A percentile compares a stretch with the other conserved stretches of the same genome.
Evolutionary conservation across 2,888 invertebrate genomes (phyloP).

Genomic region (Ephialtes manifestator): DNA sequence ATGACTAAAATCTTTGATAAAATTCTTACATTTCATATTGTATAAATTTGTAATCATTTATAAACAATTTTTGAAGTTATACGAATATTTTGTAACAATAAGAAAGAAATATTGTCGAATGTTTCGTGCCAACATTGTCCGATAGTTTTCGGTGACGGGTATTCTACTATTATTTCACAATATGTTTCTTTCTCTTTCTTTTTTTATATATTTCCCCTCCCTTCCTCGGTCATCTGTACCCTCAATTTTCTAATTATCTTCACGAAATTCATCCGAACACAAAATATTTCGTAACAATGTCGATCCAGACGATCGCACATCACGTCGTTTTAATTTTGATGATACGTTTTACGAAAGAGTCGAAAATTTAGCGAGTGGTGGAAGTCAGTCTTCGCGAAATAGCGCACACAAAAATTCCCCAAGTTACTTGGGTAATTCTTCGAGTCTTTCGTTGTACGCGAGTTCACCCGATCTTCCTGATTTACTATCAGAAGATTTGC

Average conservation of each 20-base stretch:
- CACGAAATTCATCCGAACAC: not conserved
- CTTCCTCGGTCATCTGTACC: slow-evolving; percentile 40
- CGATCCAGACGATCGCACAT: slow-evolving; percentile 5
- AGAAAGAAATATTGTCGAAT: not conserved
- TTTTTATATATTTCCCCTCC: slow-evolving; percentile 44
- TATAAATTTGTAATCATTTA: not conserved
- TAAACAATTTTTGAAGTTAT: not conserved
- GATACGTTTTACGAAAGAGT: slow-evolving; percentile 54
- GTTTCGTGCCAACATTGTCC: slow-evolving; percentile 54
- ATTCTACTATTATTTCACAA: slow-evolving; percentile 59
- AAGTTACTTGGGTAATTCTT: not conserved
- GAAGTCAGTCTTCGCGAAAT: slow-evolving; percentile 7
- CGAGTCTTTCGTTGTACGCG: slow-evolving; percentile 33
- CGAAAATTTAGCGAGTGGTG: slow-evolving; percentile 34
- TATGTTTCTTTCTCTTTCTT: slow-evolving; percentile 66
- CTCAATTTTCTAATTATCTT: slow-evolving; percentile 13
- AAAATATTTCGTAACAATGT: slow-evolving; percentile 14
- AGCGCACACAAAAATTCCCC: not conserved
- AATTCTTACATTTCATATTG: not conserved
- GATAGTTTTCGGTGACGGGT: slow-evolving; percentile 60
- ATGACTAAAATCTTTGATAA: not conserved
- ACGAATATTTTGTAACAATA: not conserved
- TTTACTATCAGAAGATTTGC: not conserved
- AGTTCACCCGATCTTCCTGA: slow-evolving; percentile 55
- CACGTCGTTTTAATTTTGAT: slow-evolving; percentile 41